phyloP scores from a whole-genome alignment of 2,888 invertebrate species.

The Latrodectus hesperus region DNA sequence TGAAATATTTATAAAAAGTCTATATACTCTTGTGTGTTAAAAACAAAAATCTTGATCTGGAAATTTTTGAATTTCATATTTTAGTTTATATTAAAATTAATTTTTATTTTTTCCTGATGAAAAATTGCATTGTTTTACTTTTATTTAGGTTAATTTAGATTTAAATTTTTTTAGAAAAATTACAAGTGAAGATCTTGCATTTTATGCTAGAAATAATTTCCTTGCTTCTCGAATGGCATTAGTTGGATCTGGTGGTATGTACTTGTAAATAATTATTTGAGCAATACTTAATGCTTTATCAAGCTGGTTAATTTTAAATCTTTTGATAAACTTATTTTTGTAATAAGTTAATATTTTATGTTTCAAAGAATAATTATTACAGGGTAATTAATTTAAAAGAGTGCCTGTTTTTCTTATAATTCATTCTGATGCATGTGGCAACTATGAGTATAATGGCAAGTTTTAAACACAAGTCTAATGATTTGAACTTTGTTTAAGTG shows the following conservation, averaged over 20 bases:
- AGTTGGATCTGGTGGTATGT: conserved; percentile 84
- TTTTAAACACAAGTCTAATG: no score
- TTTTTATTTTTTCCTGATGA: no score
- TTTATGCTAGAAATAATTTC: conserved; percentile 93
- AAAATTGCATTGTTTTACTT: neutral
- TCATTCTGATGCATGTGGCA: no score
- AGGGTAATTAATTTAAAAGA: no score
- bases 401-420: no score
- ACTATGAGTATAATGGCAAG: no score
- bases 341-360: no score
- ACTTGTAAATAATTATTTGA: neutral
- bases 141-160: neutral
- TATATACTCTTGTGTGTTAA: neutral
- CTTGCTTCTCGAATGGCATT: conserved; percentile 94
- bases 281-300: neutral
- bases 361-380: no score
- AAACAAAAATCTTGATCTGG: neutral
- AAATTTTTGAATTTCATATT: neutral
- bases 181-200: conserved; percentile 85
- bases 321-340: no score
- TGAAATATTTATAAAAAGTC: neutral
- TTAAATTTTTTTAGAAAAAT: conserved; percentile 74
- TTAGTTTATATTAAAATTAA: no score
- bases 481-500: no score
- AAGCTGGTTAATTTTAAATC: no score